Evolutionary conservation across 2,888 invertebrate species (phyloP).

Genomic region (Agapostemon virescens): DNA sequence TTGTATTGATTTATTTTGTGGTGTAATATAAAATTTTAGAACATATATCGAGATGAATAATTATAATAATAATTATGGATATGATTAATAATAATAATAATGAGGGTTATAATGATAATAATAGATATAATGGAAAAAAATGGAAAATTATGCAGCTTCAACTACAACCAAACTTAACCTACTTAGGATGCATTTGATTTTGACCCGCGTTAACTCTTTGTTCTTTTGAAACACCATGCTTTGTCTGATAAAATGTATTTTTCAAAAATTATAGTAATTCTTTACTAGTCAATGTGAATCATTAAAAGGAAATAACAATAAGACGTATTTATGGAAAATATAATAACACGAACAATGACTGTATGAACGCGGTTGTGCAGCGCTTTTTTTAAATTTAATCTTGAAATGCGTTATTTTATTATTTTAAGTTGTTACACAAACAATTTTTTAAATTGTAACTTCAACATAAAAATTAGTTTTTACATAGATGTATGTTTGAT

Average conservation of each 20-base stretch:
- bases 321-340: neutral
- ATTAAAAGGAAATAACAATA: neutral
- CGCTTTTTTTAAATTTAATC: neutral
- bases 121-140: neutral
- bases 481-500: neutral
- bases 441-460: slow-evolving; percentile 3
- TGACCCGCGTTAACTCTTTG: neutral
- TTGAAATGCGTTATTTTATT: neutral
- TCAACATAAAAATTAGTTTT: neutral
- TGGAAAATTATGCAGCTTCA: neutral
- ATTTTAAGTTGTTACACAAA: neutral
- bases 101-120: neutral
- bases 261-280: neutral
- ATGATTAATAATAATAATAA: neutral
- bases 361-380: neutral
- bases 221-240: neutral
- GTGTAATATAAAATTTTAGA: neutral
- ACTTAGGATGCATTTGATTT: no score
- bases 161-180: neutral
- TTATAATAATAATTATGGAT: neutral
- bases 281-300: neutral
- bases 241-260: neutral
- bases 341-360: neutral
- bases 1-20: neutral
- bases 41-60: neutral